Percentiles rank a stretch among this genome's conserved stretches.
These are phyloP conservation scores for Tenthredo amoena DNA, from an alignment of 2,888 invertebrate genomes.

Conservation along the genomic window DNA sequence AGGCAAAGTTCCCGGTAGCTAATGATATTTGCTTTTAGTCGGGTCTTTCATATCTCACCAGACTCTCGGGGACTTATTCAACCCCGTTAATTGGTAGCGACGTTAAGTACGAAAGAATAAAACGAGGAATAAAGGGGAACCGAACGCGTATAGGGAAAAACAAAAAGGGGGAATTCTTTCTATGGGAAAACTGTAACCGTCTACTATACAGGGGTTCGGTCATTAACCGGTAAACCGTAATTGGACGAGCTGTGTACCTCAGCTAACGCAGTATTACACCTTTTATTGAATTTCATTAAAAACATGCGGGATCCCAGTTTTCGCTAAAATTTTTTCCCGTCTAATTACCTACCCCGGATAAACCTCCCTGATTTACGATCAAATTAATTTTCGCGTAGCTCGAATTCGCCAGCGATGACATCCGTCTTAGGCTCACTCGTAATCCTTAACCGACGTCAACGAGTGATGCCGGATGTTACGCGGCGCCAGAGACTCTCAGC, in stretches of 20 bases:
- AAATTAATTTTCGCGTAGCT: background rate
- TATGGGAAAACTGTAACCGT: background rate
- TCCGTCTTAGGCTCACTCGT: too few relatives aligned
- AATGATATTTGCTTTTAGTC: conserved; percentile 9
- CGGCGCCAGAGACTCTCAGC: background rate
- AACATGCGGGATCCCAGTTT: background rate
- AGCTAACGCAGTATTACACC: background rate
- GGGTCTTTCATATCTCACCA: background rate
- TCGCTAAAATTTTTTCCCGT: background rate
- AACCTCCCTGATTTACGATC: background rate
- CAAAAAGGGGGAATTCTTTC: background rate
- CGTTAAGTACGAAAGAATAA: background rate
- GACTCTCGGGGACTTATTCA: background rate
- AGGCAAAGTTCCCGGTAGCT: background rate
- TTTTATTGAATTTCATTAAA: background rate
- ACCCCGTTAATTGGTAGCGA: background rate
- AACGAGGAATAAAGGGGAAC: background rate
- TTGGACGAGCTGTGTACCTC: background rate
- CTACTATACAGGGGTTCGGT: background rate
- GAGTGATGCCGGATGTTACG: background rate
- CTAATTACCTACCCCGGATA: too few relatives aligned
- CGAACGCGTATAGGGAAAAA: background rate
- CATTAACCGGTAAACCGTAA: background rate
- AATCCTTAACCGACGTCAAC: background rate
- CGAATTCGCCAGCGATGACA: too few relatives aligned